Evolutionary conservation across 2,113 vertebrate genomes (phyloP), one percentile per base, ranked within the genome.

Genomic region (Lagopus leucura): DNA sequence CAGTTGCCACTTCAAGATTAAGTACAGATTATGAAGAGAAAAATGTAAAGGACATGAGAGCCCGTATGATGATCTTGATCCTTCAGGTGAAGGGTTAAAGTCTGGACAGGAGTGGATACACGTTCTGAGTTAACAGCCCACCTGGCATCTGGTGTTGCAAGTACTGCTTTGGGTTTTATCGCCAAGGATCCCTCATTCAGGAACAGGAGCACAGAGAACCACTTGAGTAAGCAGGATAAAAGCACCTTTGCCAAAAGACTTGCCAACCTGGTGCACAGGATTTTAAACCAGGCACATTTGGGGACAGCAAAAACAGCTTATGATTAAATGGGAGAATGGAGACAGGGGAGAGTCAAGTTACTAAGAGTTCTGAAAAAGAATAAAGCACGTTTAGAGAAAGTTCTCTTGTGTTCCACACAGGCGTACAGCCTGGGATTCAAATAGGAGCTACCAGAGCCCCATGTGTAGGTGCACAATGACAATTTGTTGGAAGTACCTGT

Each of bases 161-260:
- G 58, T 13, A 40, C n/a, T 24, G 25, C 43, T 95, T 89, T 72
- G 61, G 70, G 48, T 76, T 72, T 79, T 64, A 69, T 0, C 1
- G 11, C 8, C 40, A 57, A 75, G 66, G n/a, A 75, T 38, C 13
- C 34, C 20, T 79, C 54, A 82, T 48, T 5, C 77, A 79, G 70
- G n/a, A 82, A 78, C 34, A 90, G 30, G 28, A 69, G 27, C 52
- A 75, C 36, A 61, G 28, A 81, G 24, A 48, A 81, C 43, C n/a
- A 25, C 47, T 45, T 45, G 30, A 90, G 0, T 0, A 75, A 69
- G 19, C 0, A 71, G 8, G 38, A 43, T 82, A 84, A 70, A 78
- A 93, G 25, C 14, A 50, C 30, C 32, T 84, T 55, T 69, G 61
- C 52, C 5, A 4, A 84, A 73, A 82, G 73, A 52, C 21, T 74